Base-by-base conservation (phyloP, 2,113 vertebrate species). In the Mionectes macconnelli region DNA sequence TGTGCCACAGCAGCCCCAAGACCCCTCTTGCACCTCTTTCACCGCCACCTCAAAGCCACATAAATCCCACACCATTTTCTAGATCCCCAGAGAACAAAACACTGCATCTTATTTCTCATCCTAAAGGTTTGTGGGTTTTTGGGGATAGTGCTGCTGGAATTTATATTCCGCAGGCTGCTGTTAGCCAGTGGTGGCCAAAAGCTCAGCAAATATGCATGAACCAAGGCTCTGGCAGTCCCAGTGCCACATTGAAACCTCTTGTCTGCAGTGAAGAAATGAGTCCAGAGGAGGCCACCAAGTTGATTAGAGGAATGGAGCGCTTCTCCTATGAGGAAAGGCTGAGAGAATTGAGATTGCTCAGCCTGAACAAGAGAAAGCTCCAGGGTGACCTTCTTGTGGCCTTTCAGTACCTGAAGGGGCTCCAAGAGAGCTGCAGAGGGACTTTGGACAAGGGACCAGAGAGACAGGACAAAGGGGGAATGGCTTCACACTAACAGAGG, bases 181-280 rank as follows among this genome's bases (percentile, higher is more conserved):
- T 75, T 31, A 25, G 66, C 23, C 13, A 20, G 7, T 44, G 49
- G 22, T 45, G 56, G 21, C 57, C 52, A 74, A 89, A 56, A 67
- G 12, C 42, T 78, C 78, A 66, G 17, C 4, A 15, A 42, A 72
- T 5, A 4, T 37, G 33, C 33, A 3, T 12, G 22, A 52, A 30
- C 8, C 0, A 0, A 83, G 21, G 3, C 11, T 25, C 9, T 2
- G 5, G 37, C 39, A 88, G 23, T 56, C 39, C 33, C 9, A 9
- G 20, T 12, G 60, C 64, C 47, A 45, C 50, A 5, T 8, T 25
- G 12, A 7, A 24, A 10, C 21, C 9, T 10, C 39, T 44, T 14
- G 13, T 8, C 27, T 8, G 2, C 0, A 1, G 35, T 8, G 35
- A 18, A 59, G 37, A 18, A 80, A 24, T 2, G 22, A 66, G 15